A percentile compares a stretch with the other conserved stretches of the same genome.
phyloP scores from a whole-genome alignment of 2,797 vertebrate genomes.

The Tokudaia muenninki region DNA sequence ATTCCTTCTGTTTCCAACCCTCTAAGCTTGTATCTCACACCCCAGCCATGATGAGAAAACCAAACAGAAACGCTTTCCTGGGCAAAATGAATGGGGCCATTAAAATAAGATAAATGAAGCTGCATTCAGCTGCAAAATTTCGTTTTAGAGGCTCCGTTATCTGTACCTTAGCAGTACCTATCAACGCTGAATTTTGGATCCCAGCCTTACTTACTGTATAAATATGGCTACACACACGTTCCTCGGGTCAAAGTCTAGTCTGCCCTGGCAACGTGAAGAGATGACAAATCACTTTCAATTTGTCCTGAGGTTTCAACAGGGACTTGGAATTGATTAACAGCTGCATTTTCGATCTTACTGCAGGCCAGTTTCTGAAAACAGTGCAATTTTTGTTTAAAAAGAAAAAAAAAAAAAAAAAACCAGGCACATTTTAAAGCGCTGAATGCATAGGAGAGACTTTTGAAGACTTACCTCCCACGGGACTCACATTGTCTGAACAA shows the following conservation, averaged over 20 bases:
- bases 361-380: conserved; percentile 61
- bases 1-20: conserved; percentile 4
- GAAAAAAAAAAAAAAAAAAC: background rate
- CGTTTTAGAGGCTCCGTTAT: conserved; percentile 51
- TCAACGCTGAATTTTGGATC: conserved; percentile 20
- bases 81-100: conserved; percentile 63
- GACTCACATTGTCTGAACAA: conserved; percentile 56
- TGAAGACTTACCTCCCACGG: conserved; percentile 43
- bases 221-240: conserved; percentile 17
- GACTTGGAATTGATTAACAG: conserved; percentile 71
- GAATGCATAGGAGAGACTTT: background rate
- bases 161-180: conserved; percentile 26
- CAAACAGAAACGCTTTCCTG: conserved; percentile 67
- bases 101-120: conserved; percentile 71
- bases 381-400: conserved; percentile 59
- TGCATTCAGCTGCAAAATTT: conserved; percentile 19
- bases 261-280: conserved; percentile 10
- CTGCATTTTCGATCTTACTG: conserved; percentile 67
- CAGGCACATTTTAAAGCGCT: background rate
- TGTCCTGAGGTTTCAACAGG: conserved; percentile 59
- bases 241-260: conserved; percentile 19
- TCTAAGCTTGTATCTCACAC: conserved; percentile 26
- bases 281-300: conserved; percentile 48
- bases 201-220: conserved; percentile 42
- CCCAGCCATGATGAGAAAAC: conserved; percentile 66